Percentiles rank a stretch among this genome's conserved stretches.
These are phyloP conservation scores for Stictocephala bisonia DNA, from an alignment of 2,888 invertebrate species.

Conservation along the genomic window DNA sequence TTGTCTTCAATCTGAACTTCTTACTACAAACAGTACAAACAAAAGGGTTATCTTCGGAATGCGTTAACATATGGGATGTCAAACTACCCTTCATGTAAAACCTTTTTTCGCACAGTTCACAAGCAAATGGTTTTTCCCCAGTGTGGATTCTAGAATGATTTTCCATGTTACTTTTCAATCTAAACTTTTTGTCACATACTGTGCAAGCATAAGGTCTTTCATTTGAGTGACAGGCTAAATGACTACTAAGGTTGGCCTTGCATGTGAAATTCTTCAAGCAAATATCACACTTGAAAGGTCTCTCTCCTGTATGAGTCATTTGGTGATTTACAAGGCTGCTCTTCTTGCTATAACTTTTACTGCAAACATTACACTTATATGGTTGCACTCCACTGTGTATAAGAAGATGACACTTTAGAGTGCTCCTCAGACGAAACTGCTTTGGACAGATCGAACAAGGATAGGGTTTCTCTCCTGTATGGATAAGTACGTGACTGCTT, in stretches of 20 bases:
- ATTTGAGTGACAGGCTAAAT: conserved; percentile 23
- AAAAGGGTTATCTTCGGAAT: conserved; percentile 64
- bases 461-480: conserved; percentile 35
- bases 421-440: conserved; percentile 18
- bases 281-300: conserved; percentile 30
- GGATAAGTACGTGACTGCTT: conserved; percentile 11
- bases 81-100: conserved; percentile 20
- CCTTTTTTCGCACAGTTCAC: conserved; percentile 44
- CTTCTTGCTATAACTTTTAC: conserved; percentile 12
- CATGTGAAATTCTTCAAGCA: conserved; percentile 25
- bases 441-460: conserved; percentile 18
- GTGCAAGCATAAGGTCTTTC: conserved; percentile 52
- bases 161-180: conserved; percentile 53
- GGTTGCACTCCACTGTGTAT: conserved; percentile 33
- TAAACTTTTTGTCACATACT: conserved; percentile 57
- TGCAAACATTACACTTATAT: conserved; percentile 25
- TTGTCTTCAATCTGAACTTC: conserved; percentile 64
- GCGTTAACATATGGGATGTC: conserved; percentile 63
- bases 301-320: conserved; percentile 39
- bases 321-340: conserved; percentile 17
- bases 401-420: conserved; percentile 31
- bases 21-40: conserved; percentile 63
- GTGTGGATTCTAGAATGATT: conserved; percentile 58
- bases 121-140: conserved; percentile 54
- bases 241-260: not conserved